Conservation (phyloP, 2,888 invertebrate genomes). For the Matsumyia berberina region DNA sequence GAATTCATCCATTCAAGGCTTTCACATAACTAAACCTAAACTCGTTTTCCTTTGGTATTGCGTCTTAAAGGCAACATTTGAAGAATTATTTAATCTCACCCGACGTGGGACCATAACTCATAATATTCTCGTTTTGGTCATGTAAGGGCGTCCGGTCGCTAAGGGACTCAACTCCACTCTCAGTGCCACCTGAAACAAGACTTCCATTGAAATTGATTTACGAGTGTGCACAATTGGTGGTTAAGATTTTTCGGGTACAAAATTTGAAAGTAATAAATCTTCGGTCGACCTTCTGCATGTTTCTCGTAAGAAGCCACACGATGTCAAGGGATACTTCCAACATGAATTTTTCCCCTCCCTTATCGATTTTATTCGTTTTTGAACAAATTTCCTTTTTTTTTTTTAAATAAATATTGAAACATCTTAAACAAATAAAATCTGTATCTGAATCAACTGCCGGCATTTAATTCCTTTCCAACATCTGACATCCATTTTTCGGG, state of each 20-base stretch:
- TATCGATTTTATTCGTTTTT: conserved; percentile 8
- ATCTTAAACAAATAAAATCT: conserved; percentile 46
- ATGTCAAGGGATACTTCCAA: not conserved
- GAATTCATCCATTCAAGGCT: too few species aligned
- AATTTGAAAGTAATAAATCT: conserved; percentile 75
- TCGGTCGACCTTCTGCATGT: conserved; percentile 65
- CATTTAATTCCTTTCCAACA: conserved; percentile 43
- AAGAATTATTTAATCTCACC: conserved; percentile 67
- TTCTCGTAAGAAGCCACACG: conserved; percentile 2
- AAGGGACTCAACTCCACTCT: conserved; percentile 67
- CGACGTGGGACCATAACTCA: conserved; percentile 71
- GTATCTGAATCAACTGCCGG: conserved; percentile 9
- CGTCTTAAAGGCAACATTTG: conserved; percentile 46
- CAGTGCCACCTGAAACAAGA: conserved; percentile 71
- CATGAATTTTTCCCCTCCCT: too few species aligned
- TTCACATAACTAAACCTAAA: not conserved
- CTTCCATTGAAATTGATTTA: conserved; percentile 71
- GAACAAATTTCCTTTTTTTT: conserved; percentile 14
- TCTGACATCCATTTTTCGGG: conserved; percentile 40
- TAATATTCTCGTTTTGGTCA: conserved; percentile 74
- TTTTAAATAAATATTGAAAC: conserved; percentile 52
- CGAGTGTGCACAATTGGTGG: conserved; percentile 76
- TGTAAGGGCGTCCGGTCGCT: conserved; percentile 67
- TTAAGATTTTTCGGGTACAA: conserved; percentile 69
- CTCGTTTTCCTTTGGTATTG: not conserved